Percentiles rank a stretch among this genome's conserved stretches.
Evolutionary conservation across 2,888 invertebrate genomes (phyloP).

Genomic region (Nemapogon koenigi): DNA sequence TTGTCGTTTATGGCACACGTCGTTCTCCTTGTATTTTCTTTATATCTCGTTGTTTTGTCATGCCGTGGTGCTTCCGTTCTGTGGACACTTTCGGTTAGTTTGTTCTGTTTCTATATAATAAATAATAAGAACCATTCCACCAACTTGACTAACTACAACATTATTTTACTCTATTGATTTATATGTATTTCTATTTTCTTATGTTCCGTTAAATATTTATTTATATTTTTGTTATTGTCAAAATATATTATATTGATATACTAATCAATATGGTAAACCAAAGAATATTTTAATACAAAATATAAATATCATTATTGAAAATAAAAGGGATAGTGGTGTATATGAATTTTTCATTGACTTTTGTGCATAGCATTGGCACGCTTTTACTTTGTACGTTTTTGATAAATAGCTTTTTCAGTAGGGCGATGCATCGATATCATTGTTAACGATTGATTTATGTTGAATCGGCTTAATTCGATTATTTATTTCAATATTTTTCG

Average conservation of each 20-base stretch:
- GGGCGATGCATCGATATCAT: constrained; percentile 44
- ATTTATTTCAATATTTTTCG: constrained; percentile 7
- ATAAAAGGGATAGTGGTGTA: constrained; percentile 35
- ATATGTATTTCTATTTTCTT: background rate
- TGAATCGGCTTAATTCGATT: constrained; percentile 35
- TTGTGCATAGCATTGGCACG: constrained; percentile 38
- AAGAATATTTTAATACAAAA: constrained; percentile 5
- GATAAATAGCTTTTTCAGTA: constrained; percentile 49
- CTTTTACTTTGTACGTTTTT: constrained; percentile 39
- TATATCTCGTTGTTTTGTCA: constrained; percentile 48
- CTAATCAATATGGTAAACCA: constrained; percentile 6
- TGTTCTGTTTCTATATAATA: constrained; percentile 57
- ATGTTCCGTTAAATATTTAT: no score
- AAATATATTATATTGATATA: background rate
- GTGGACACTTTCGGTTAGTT: constrained; percentile 63
- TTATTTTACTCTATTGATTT: constrained; percentile 7
- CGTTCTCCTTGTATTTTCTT: constrained; percentile 54
- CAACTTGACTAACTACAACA: constrained; percentile 4
- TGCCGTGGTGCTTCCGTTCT: constrained; percentile 55
- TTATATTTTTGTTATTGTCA: background rate
- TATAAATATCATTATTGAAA: constrained; percentile 41
- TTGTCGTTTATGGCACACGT: constrained; percentile 25
- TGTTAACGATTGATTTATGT: constrained; percentile 48
- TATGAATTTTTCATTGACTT: constrained; percentile 42
- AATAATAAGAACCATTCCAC: constrained; percentile 37